Evolutionary conservation across 2,888 invertebrate species (phyloP), one percentile per base, ranked within the genome.

Genomic region (Eupithecia inturbata): DNA sequence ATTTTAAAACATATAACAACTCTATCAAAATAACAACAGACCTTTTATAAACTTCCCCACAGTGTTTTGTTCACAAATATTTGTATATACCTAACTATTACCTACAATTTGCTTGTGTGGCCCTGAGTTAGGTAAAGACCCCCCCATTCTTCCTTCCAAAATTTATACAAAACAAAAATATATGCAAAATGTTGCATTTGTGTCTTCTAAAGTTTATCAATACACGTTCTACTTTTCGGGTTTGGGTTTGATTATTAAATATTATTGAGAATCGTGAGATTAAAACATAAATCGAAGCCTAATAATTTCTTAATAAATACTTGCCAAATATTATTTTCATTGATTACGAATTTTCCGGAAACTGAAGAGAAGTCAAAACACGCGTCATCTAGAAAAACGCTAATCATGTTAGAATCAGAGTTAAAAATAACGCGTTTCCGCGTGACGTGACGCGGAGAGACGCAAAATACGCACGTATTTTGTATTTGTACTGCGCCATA

Each of bases 391-490:
- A 26, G 66, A 68, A 71, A 73, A 74, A 70, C 68, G 68, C 71
- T 70, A 70, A 72, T 76, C 73, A 72, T 67, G 67, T 33, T 68
- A 60, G 71, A 70, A 74, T 77, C 76, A 77, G 67, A 70, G 72
- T 72, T 74, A 74, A 68, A 77, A 77, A 77, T 77, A 77, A 26
- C 69, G 53, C 36, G 67, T 72, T 66, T 67, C 76, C 70, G 70
- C 62, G 74, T 72, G 73, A 63, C 41, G 39, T 41, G 71, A 64
- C 70, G 69, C 19, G 36, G 36, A 41, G 22, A 31, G 36, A 45
- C 70, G 68, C 22, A 68, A 36, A 73, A 60, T 22, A 75, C 67
- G 63, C 76, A 66, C 76, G 74, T n/a, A n/a, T n/a, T n/a, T n/a
- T n/a, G n/a, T n/a, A n/a, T n/a, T n/a, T 72, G 74, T n/a, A 49